These are phyloP conservation scores for Lucifuga dentata DNA, from an alignment of 2,113 vertebrate species.

Conservation along the genomic window DNA sequence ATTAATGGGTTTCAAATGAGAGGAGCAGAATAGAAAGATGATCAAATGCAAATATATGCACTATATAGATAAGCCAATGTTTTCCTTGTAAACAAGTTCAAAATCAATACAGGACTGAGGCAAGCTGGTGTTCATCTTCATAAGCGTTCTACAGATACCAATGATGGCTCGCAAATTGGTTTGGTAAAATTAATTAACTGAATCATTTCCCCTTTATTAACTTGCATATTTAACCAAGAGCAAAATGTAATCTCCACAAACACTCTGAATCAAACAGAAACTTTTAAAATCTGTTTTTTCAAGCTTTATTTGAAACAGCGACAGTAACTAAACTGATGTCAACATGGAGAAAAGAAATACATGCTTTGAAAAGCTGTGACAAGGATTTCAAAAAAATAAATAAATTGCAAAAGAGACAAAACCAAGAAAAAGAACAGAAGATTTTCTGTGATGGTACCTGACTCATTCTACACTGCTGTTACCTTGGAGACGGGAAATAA, in stretches of 20 bases:
- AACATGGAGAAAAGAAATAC: conserved; percentile 17
- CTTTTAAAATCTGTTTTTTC: neutral
- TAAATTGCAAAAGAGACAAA: neutral
- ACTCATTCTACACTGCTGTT: conserved; percentile 38
- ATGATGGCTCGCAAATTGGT: neutral
- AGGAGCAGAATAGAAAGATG: neutral
- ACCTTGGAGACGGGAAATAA: conserved; percentile 54
- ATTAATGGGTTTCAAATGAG: too few relatives aligned
- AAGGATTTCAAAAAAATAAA: neutral
- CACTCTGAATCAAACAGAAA: conserved; percentile 7
- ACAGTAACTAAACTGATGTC: conserved; percentile 22
- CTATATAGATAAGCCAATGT: neutral
- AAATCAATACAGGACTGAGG: conserved; percentile 33
- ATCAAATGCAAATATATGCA: conserved; percentile 10
- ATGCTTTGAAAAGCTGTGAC: conserved; percentile 29
- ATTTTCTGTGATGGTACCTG: conserved; percentile 23
- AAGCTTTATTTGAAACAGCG: conserved; percentile 5
- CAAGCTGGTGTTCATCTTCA: neutral
- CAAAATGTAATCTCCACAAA: conserved; percentile 13
- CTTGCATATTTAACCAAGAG: conserved; percentile 2
- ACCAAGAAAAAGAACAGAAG: neutral
- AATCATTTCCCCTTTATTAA: conserved; percentile 13
- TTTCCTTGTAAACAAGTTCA: conserved; percentile 4
- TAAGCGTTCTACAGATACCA: conserved; percentile 16
- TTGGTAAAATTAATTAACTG: neutral